phyloP scores from a whole-genome alignment of 2,113 vertebrate genomes.

The Bothrops jararaca region DNA sequence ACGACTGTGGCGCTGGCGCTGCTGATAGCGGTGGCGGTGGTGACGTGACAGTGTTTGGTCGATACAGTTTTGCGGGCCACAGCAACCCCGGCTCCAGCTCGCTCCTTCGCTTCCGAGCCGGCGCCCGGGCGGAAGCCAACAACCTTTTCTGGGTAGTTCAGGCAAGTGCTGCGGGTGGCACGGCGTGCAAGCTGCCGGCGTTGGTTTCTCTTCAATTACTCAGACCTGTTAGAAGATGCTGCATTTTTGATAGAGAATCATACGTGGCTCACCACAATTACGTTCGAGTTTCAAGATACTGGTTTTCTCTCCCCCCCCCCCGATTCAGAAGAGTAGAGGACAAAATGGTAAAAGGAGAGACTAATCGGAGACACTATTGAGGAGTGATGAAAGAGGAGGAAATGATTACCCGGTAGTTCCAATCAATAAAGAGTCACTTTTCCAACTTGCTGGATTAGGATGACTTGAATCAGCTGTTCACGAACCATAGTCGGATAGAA shows the following conservation, averaged over 20 bases:
- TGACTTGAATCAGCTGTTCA: background rate
- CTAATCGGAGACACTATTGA: background rate
- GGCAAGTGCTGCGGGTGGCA: slow-evolving; percentile 64
- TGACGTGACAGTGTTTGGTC: slow-evolving; percentile 77
- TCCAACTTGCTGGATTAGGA: no score
- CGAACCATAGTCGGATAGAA: background rate
- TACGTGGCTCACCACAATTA: background rate
- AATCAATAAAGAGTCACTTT: background rate
- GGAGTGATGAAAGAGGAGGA: background rate
- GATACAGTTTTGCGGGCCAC: slow-evolving; percentile 67
- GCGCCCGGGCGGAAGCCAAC: slow-evolving; percentile 63
- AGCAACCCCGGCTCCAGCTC: slow-evolving; percentile 31
- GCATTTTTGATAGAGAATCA: background rate
- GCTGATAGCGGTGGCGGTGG: slow-evolving; percentile 69
- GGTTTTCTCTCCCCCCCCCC: background rate
- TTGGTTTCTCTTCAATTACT: background rate
- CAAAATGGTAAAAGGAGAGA: background rate
- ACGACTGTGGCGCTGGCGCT: no score
- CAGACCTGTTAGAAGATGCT: background rate
- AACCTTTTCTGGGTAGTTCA: slow-evolving; percentile 85
- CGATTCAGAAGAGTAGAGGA: background rate
- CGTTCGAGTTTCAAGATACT: background rate
- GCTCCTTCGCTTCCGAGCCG: slow-evolving; percentile 49
- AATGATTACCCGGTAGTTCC: background rate
- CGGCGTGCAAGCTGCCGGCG: background rate